Evolutionary conservation across 30 jellyfish, hydroid and myxozoan genomes (phyloP).

Genomic region (Aurelia coerulea): DNA sequence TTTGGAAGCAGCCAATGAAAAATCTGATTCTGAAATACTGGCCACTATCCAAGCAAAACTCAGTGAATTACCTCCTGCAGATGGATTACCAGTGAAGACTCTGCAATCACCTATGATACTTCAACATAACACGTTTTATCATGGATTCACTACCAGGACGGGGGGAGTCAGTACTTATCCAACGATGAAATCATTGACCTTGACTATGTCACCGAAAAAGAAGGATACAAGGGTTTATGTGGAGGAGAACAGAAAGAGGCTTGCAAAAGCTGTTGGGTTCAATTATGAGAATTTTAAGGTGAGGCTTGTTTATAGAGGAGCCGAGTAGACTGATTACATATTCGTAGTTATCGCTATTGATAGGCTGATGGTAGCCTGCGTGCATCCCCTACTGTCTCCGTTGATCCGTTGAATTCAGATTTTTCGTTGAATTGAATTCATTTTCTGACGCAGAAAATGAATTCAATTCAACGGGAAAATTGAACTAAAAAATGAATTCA

Average conservation of each 20-base stretch:
- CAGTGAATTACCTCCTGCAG: constrained; percentile 41
- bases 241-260: constrained; percentile 67
- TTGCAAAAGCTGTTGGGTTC: constrained; percentile 64
- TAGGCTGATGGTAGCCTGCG: no score
- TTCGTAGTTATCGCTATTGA: no score
- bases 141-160: constrained; percentile 68
- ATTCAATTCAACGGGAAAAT: no score
- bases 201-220: constrained; percentile 58
- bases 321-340: no score
- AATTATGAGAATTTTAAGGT: constrained; percentile 32
- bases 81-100: constrained; percentile 39
- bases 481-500: background rate
- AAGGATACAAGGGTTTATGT: constrained; percentile 65
- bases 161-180: constrained; percentile 77
- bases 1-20: background rate
- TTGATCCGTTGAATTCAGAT: no score
- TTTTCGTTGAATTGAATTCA: no score
- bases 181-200: constrained; percentile 63
- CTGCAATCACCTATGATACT: constrained; percentile 42
- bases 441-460: no score
- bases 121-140: constrained; percentile 15
- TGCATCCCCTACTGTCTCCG: no score
- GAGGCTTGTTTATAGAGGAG: background rate
- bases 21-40: constrained; percentile 7
- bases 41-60: background rate